Evolutionary conservation across 2,888 invertebrate species (phyloP), one percentile per base, ranked within the genome.

Genomic region (Xestoiulus laeticollis): DNA sequence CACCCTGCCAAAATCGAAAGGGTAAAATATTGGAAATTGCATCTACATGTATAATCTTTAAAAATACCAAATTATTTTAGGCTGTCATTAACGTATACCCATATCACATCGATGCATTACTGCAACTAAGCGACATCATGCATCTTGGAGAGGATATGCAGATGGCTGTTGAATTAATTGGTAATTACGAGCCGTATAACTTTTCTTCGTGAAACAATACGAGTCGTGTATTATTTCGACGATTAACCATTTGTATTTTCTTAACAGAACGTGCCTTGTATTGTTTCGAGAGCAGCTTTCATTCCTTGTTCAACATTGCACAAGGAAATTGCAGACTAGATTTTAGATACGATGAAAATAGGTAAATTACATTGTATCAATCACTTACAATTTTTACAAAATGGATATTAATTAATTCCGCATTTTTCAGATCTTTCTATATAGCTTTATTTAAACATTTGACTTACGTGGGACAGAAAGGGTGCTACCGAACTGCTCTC

Each of bases 401-500:
- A n/a, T n/a, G n/a, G n/a, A n/a, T n/a, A n/a, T 82, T 82, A 82
- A 82, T 82, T 82, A 22, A 3, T 12, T 82, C 2, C 3, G 8
- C 22, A 3, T n/a, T 82, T 82, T 82, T 22, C 16, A 94, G 96
- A 89, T 94, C 96, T 5, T 93, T 97, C 89, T 97, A 94, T 91
- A 94, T 97, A 88, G 95, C 96, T 0, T 92, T 97, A 33, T 97
- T 97, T 91, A 96, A 96, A 90, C 96, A 97, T 91, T 93, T 97
- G 89, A 93, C 94, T 88, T 96, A 95, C 91, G 94, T 97, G 88
- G 96, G 96, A 43, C 95, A 95, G 89, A 93, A 96, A 89, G 96
- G 96, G 6, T 97, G 96, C 92, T 95, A 95, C 91, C 94, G 96
- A 89, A 97, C 97, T 1, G 96, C 97, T n/a, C 93, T 97, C 90